A percentile compares a stretch with the other conserved stretches of the same genome.
phyloP scores from a whole-genome alignment of 2,797 vertebrate genomes.

The Brachyalestes nurse region DNA sequence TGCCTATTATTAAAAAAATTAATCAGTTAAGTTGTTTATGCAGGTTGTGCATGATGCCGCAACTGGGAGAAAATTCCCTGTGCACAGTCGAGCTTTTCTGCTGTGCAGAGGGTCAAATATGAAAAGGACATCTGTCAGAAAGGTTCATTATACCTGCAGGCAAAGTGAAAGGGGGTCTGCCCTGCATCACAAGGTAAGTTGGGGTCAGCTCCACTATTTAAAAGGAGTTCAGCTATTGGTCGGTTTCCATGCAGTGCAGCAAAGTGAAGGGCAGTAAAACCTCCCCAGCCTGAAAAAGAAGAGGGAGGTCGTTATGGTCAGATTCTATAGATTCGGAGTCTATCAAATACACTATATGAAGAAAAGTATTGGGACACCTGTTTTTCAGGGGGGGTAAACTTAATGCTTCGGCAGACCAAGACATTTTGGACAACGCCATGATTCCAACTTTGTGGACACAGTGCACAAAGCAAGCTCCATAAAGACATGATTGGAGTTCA shows the following conservation, averaged over 20 bases:
- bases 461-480: too few species aligned
- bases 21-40: not conserved
- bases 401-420: too few species aligned
- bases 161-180: constrained; percentile 83
- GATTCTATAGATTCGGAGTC: not conserved
- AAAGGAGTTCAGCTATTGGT: constrained; percentile 73
- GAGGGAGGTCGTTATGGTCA: not conserved
- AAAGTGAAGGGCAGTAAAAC: constrained; percentile 81
- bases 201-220: constrained; percentile 77
- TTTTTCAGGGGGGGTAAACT: too few species aligned
- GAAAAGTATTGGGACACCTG: too few species aligned
- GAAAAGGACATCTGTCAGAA: not conserved
- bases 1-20: constrained; percentile 65
- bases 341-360: too few species aligned
- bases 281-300: constrained; percentile 78
- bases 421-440: too few species aligned
- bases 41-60: not conserved
- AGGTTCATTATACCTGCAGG: constrained; percentile 53
- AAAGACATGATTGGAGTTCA: too few species aligned
- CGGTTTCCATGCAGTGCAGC: constrained; percentile 80
- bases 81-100: not conserved
- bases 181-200: constrained; percentile 79
- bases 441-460: too few species aligned
- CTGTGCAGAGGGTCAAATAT: not conserved
- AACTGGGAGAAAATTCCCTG: not conserved